phyloP scores from a whole-genome alignment of 2,888 invertebrate species.

The Lasioglossum marginatum region DNA sequence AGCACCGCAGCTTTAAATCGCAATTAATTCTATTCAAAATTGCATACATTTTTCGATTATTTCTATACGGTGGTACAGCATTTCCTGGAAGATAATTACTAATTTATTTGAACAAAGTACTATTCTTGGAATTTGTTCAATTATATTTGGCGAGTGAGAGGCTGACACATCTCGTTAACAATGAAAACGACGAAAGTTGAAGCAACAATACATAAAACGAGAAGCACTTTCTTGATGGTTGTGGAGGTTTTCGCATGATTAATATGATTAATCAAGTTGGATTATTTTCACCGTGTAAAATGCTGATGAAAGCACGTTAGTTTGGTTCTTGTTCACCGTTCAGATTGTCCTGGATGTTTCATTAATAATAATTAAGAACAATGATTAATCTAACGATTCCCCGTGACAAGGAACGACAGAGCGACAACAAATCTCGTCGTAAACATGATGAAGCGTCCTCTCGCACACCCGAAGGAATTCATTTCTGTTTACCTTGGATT shows the following conservation, averaged over 20 bases:
- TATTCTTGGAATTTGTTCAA: background rate
- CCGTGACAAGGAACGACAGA: background rate
- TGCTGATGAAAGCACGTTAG: background rate
- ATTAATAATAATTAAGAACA: background rate
- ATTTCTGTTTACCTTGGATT: constrained; percentile 30
- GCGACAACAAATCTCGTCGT: constrained; percentile 2
- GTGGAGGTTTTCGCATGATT: background rate
- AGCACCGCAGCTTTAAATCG: no score
- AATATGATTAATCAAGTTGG: background rate
- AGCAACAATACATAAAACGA: background rate
- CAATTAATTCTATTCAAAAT: background rate
- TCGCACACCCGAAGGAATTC: constrained; percentile 33
- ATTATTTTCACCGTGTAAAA: background rate
- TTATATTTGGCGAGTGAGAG: background rate
- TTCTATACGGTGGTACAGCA: no score
- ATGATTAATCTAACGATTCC: background rate
- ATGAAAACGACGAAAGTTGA: background rate
- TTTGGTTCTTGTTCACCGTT: background rate
- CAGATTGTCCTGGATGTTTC: background rate
- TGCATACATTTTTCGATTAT: no score
- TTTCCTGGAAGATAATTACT: no score
- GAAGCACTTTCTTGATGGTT: background rate
- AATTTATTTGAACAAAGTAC: no score
- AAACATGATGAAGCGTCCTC: constrained; percentile 19
- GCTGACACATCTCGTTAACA: background rate